phyloP scores from a whole-genome alignment of 2,113 vertebrate species.

The Sinocyclocheilus anshuiensis region DNA sequence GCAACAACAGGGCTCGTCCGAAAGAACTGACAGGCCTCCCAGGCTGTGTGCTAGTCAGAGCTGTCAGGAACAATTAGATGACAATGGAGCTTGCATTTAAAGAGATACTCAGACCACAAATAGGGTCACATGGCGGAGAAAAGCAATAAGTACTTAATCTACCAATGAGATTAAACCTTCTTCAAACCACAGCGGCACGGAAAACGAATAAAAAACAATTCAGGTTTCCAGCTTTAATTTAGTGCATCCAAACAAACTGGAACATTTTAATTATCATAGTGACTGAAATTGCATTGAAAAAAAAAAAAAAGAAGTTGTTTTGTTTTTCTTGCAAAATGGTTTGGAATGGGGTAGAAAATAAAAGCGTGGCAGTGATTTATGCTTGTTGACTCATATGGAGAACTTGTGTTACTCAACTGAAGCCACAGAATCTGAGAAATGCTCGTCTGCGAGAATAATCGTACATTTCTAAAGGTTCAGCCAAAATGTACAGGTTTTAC shows the following conservation, averaged over 20 bases:
- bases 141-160: background rate
- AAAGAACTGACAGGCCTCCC: constrained; percentile 61
- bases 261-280: constrained; percentile 16
- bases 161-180: background rate
- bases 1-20: background rate
- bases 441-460: constrained; percentile 39
- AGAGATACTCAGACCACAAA: constrained; percentile 68
- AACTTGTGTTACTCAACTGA: constrained; percentile 31
- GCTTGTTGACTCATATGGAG: constrained; percentile 43
- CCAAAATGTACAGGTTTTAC: constrained; percentile 67
- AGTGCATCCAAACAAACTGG: background rate
- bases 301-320: background rate
- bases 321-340: constrained; percentile 31
- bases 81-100: constrained; percentile 72
- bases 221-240: constrained; percentile 10
- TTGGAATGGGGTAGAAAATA: background rate
- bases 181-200: background rate
- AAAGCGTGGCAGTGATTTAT: constrained; percentile 39
- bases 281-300: background rate
- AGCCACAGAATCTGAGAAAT: constrained; percentile 52
- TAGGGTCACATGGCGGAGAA: constrained; percentile 60
- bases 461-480: constrained; percentile 53
- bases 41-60: constrained; percentile 68
- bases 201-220: constrained; percentile 18
- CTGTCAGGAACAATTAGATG: constrained; percentile 77